Evolutionary conservation across 64 coral and sea anemone species (phyloP).

Genomic region (Stichodactyla mertensii): DNA sequence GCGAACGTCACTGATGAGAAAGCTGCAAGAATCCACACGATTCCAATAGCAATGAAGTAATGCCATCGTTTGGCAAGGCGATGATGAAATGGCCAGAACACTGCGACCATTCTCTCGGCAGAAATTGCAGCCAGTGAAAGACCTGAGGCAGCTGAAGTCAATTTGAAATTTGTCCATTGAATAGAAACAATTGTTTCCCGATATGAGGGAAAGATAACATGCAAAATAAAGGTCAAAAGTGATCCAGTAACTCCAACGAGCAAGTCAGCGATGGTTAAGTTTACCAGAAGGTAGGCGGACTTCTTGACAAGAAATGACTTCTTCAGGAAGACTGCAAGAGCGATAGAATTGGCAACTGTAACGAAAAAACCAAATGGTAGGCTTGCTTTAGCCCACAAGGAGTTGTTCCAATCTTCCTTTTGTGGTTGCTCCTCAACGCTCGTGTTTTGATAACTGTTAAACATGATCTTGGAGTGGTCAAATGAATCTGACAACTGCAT

Average conservation of each 20-base stretch:
- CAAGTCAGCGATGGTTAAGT: slow-evolving; percentile 3
- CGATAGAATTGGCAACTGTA: not conserved
- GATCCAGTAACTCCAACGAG: not conserved
- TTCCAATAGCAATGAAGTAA: not conserved
- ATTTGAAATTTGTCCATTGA: not conserved
- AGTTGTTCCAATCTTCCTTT: not conserved
- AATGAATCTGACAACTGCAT: no score
- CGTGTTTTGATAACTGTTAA: no score
- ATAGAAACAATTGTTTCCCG: no score
- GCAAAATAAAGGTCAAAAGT: not conserved
- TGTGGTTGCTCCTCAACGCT: no score
- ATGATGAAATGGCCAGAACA: not conserved
- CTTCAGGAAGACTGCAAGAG: not conserved
- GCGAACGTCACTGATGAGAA: no score
- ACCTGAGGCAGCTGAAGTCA: not conserved
- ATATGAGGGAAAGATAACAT: not conserved
- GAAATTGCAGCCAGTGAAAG: not conserved
- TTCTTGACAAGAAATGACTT: not conserved
- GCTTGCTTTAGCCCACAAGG: not conserved
- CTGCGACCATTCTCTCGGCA: not conserved
- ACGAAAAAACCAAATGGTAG: not conserved
- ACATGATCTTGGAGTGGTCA: no score
- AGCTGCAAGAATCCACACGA: not conserved
- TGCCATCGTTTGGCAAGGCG: not conserved
- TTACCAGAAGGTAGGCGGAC: not conserved